These are phyloP conservation scores for Homalodisca vitripennis DNA, from an alignment of 1,140 invertebrate species.

Conservation along the genomic window DNA sequence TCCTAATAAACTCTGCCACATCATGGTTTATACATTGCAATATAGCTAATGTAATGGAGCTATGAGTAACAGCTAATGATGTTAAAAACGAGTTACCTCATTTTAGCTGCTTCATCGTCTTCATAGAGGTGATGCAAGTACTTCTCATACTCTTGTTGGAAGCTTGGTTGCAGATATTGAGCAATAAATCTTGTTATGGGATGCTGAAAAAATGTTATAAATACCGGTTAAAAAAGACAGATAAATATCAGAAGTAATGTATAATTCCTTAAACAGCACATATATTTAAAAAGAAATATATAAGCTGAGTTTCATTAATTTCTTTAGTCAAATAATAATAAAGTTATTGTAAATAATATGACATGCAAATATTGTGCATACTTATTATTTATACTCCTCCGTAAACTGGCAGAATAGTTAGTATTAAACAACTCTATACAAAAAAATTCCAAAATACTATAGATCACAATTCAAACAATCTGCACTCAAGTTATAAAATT, in stretches of 20 bases:
- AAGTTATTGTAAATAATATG: not conserved
- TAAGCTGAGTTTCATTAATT: not conserved
- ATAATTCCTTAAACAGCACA: not conserved
- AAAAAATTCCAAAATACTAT: no score
- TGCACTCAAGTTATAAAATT: no score
- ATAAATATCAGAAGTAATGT: not conserved
- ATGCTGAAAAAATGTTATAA: constrained; percentile 55
- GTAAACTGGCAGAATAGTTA: no score
- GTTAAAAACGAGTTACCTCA: constrained; percentile 50
- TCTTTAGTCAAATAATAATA: not conserved
- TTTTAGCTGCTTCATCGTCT: constrained; percentile 63
- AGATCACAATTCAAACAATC: no score
- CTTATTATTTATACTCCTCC: not conserved
- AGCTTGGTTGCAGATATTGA: constrained; percentile 58
- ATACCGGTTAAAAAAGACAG: constrained; percentile 6
- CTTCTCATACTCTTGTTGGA: constrained; percentile 83
- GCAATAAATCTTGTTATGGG: constrained; percentile 81
- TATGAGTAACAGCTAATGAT: not conserved
- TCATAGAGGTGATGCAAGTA: constrained; percentile 66
- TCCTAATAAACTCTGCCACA: not conserved
- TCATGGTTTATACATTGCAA: not conserved
- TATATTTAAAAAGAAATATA: not conserved
- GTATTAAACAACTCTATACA: no score
- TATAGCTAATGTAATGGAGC: not conserved
- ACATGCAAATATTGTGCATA: not conserved